phyloP scores from a whole-genome alignment of 2,797 vertebrate genomes.

The Ctenochaetus hawaiiensis region DNA sequence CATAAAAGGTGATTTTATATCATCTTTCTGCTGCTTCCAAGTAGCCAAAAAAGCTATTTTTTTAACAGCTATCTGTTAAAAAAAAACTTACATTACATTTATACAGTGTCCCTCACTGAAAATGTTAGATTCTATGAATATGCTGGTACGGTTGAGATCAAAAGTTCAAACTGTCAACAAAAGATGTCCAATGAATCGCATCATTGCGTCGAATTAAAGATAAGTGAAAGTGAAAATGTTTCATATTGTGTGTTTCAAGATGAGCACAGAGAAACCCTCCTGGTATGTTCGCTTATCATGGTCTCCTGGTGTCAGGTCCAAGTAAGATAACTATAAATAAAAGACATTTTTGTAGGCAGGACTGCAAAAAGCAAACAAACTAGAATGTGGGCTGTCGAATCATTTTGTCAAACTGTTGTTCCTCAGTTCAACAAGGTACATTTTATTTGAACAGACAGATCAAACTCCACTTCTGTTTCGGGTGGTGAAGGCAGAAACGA shows the following conservation, averaged over 20 bases:
- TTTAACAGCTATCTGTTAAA: too few relatives aligned
- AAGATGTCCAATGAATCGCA: background rate
- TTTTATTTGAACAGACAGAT: background rate
- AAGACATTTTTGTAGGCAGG: background rate
- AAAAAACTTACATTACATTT: background rate
- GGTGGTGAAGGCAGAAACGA: background rate
- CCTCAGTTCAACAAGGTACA: background rate
- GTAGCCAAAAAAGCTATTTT: background rate
- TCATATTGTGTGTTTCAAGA: too few relatives aligned
- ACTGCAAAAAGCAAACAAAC: too few relatives aligned
- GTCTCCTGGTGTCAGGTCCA: too few relatives aligned
- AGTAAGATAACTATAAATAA: background rate
- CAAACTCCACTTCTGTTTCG: conserved; percentile 8
- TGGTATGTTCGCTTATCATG: too few relatives aligned
- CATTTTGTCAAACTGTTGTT: background rate
- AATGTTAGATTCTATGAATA: background rate
- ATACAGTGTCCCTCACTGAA: background rate
- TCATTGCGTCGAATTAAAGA: too few relatives aligned
- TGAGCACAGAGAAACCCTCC: too few relatives aligned
- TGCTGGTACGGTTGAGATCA: too few relatives aligned
- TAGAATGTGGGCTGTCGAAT: too few relatives aligned
- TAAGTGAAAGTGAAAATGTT: too few relatives aligned
- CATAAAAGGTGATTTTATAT: too few relatives aligned
- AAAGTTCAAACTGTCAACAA: background rate
- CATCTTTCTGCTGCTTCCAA: background rate